A percentile compares a stretch with the other conserved stretches of the same genome.
These are phyloP conservation scores for Myodes glareolus DNA, from an alignment of 2,113 vertebrate species.

Conservation along the genomic window DNA sequence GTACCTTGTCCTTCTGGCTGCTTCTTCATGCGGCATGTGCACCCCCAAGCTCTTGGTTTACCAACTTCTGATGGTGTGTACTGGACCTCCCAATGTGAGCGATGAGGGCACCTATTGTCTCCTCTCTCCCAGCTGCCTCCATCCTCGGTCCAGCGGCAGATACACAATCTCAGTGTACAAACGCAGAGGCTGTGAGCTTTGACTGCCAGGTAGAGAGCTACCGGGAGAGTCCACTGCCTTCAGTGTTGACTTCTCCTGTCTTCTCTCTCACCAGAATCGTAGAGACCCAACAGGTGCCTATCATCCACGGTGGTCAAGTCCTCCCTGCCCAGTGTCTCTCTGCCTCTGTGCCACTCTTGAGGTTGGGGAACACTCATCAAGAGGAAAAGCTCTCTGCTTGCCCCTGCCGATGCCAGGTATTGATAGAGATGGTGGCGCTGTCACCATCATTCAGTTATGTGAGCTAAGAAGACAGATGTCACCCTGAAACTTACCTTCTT, in stretches of 20 bases:
- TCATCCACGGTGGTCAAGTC: neutral
- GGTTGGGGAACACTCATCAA: neutral
- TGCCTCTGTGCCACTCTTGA: neutral
- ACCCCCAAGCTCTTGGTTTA: neutral
- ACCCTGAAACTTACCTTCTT: neutral
- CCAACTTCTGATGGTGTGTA: neutral
- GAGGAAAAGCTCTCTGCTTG: neutral
- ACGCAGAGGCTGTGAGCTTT: neutral
- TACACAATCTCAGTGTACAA: neutral
- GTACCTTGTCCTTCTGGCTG: neutral
- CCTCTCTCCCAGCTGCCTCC: neutral
- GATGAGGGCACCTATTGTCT: neutral
- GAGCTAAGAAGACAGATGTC: neutral
- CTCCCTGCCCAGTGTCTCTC: neutral
- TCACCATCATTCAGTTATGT: neutral
- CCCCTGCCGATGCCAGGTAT: neutral
- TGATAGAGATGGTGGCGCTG: fast-evolving
- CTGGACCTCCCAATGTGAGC: neutral
- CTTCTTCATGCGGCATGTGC: neutral
- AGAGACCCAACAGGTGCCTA: neutral
- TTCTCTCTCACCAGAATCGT: too few species aligned
- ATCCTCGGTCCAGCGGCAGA: too few species aligned
- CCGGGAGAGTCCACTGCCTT: neutral
- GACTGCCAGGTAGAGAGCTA: neutral
- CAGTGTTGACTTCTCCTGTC: neutral